phyloP scores from a whole-genome alignment of 1,140 invertebrate genomes.

The Trissolcus basalis region DNA sequence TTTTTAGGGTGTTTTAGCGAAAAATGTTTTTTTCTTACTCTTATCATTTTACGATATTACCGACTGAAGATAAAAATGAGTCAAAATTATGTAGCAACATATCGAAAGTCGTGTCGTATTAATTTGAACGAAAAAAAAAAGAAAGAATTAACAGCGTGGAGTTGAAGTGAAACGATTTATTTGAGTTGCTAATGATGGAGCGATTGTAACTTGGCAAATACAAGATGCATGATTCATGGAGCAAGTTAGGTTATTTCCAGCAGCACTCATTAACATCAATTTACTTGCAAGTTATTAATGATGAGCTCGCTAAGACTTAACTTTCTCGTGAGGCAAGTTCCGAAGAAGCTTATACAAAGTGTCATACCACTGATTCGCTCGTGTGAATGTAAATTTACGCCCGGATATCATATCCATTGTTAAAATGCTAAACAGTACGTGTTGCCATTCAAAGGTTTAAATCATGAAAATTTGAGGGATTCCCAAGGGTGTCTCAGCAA shows the following conservation, averaged over 20 bases:
- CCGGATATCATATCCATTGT: constrained; percentile 38
- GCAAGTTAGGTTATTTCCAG: constrained; percentile 45
- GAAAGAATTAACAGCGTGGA: too few relatives aligned
- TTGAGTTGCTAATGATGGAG: constrained; percentile 15
- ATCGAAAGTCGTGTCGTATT: too few relatives aligned
- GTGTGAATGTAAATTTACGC: constrained; percentile 44
- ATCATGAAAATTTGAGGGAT: neutral
- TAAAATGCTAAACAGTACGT: constrained; percentile 22
- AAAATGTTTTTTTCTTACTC: too few relatives aligned
- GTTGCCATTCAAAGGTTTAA: constrained; percentile 11
- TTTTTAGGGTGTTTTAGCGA: too few relatives aligned
- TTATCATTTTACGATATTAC: too few relatives aligned
- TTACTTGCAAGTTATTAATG: constrained; percentile 59
- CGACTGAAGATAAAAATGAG: too few relatives aligned
- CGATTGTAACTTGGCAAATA: constrained; percentile 33
- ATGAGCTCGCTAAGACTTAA: constrained; percentile 52
- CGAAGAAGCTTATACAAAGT: constrained; percentile 52
- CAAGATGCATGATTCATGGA: constrained; percentile 26
- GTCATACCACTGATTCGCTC: constrained; percentile 46
- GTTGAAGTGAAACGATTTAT: neutral
- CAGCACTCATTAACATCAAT: constrained; percentile 55
- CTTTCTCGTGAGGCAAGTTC: constrained; percentile 46
- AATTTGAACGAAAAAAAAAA: too few relatives aligned
- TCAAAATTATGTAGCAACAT: too few relatives aligned
- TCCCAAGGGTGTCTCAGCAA: too few relatives aligned